Evolutionary conservation across 2,888 invertebrate genomes (phyloP).

Genomic region (Salticus scenicus): DNA sequence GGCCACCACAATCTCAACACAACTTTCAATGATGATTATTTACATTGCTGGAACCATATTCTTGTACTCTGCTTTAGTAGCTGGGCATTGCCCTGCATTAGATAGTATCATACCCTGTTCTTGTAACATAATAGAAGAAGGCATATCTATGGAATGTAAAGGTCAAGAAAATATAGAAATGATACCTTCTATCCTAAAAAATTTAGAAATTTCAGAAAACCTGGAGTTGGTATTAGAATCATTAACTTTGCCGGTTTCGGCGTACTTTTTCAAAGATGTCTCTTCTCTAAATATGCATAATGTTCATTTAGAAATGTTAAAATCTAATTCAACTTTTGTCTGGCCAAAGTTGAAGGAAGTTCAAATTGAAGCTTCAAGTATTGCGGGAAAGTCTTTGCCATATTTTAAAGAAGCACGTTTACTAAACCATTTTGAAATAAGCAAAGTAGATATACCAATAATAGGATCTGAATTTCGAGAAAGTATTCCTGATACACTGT

Average conservation of each 20-base stretch:
- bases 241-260: slow-evolving; percentile 9
- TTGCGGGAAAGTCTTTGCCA: slow-evolving; percentile 7
- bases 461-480: slow-evolving; percentile 38
- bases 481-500: slow-evolving; percentile 22
- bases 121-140: slow-evolving; percentile 14
- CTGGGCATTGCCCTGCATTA: slow-evolving; percentile 11
- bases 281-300: neutral
- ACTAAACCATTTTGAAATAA: slow-evolving; percentile 24
- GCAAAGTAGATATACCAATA: neutral
- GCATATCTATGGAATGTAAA: slow-evolving; percentile 22
- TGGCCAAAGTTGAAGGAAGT: slow-evolving; percentile 44
- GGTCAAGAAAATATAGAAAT: slow-evolving; percentile 12
- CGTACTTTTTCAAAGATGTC: neutral
- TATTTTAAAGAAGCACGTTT: slow-evolving; percentile 19
- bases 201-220: neutral
- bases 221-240: slow-evolving; percentile 31
- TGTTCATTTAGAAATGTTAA: neutral
- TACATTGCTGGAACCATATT: neutral
- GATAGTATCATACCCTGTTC: slow-evolving; percentile 13
- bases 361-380: slow-evolving; percentile 30
- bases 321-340: neutral
- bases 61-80: neutral
- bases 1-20: neutral
- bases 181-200: slow-evolving; percentile 22
- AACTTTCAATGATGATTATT: slow-evolving; percentile 31